These are phyloP conservation scores for Copsychus sechellarum DNA, from an alignment of 2,113 vertebrate species.

Conservation along the genomic window DNA sequence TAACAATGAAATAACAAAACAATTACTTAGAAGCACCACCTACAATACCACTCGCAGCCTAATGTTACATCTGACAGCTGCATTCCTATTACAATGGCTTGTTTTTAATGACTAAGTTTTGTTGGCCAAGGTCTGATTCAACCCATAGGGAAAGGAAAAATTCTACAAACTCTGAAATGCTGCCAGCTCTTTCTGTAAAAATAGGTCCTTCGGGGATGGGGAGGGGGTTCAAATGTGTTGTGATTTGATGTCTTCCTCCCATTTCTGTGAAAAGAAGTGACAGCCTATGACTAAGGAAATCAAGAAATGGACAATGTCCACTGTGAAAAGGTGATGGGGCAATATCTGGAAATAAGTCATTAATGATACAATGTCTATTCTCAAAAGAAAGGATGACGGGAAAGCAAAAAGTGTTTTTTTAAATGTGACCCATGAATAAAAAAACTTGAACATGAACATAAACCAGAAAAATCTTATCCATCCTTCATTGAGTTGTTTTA, in stretches of 20 bases:
- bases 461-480: background rate
- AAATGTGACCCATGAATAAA: background rate
- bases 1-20: background rate
- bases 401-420: background rate
- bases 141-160: background rate
- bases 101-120: background rate
- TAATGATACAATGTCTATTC: background rate
- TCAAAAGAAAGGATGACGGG: background rate
- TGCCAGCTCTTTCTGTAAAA: background rate
- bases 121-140: constrained; percentile 33
- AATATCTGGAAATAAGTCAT: background rate
- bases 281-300: background rate
- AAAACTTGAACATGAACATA: background rate
- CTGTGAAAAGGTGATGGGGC: background rate
- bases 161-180: background rate
- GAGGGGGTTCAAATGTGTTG: background rate
- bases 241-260: background rate
- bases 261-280: constrained; percentile 13
- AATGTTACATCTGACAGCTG: constrained; percentile 29
- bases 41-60: background rate
- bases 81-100: background rate
- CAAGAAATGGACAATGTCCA: background rate
- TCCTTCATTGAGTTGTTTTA: background rate
- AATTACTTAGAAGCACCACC: background rate
- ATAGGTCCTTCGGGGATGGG: background rate